Evolutionary conservation across 2,797 vertebrate species (phyloP), one percentile per base, ranked within the genome.

Genomic region (Astyanax mexicanus): DNA sequence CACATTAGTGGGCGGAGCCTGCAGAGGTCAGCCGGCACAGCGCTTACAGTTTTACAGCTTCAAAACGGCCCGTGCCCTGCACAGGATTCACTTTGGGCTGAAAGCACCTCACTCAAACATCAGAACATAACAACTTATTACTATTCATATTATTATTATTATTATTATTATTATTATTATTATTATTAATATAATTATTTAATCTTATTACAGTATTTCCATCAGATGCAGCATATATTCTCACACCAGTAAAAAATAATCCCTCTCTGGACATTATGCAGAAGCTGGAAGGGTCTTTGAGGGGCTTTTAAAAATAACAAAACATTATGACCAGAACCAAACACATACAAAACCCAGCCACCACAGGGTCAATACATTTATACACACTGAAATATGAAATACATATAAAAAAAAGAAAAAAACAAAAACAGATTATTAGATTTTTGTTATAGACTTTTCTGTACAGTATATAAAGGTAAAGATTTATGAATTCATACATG

Each of bases 61-160:
- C 4, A 4, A 19, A 49, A 54, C 23, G 23, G 11, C 57, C 79
- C 77, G 79, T 72, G 83, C 61, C 44, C 66, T 81, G 17, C 47
- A 0, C 1, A n/a, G 69, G 82, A 58, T 54, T 82, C 66, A 38
- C 62, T 76, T 78, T 67, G 80, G 75, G 64, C 80, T 19, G 69
- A 58, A 72, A 77, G 80, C 83, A 51, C 44, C 42, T 89, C 81
- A 74, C 78, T 81, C 13, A 23, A 69, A 74, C 81, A 66, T 66
- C 13, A n/a, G 67, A 74, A 82, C 58, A 66, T 4, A 27, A 23
- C 52, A 47, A 7, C 47, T 21, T 49, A 8, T 49, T 9, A 49
- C 7, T 3, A 52, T 52, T 11, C 52, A 52, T 52, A 17, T 17
- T 6, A 55, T 1, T 15, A 55, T 55, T 1, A 15, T 13, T 55